A percentile compares a stretch with the other conserved stretches of the same genome.
Evolutionary conservation across 2,888 invertebrate species (phyloP).

Genomic region (Proisotoma minuta): DNA sequence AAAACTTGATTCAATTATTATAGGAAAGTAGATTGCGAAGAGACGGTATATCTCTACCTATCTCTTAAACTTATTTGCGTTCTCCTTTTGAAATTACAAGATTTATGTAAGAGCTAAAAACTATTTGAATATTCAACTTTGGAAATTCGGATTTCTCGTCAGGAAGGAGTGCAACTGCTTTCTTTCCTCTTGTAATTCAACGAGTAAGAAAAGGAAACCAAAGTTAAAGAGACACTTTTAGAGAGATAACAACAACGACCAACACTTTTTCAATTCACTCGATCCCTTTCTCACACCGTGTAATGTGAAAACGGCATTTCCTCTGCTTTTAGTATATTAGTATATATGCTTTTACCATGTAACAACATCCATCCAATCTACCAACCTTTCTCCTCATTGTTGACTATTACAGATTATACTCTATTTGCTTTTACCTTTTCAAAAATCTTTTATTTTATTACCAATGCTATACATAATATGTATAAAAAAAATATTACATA

Average conservation of each 20-base stretch:
- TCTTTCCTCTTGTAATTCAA: not conserved
- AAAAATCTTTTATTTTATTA: too few relatives aligned
- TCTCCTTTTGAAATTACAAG: not conserved
- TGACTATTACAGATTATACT: too few relatives aligned
- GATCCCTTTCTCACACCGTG: not conserved
- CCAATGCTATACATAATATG: too few relatives aligned
- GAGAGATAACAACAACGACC: slow-evolving; percentile 11
- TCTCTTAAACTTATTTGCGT: too few relatives aligned
- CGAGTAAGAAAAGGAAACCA: not conserved
- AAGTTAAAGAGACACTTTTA: slow-evolving; percentile 9
- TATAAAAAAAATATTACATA: too few relatives aligned
- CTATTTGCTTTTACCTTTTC: too few relatives aligned
- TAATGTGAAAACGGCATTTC: not conserved
- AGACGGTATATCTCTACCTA: too few relatives aligned
- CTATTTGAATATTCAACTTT: not conserved
- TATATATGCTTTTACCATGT: not conserved
- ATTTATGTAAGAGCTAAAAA: not conserved
- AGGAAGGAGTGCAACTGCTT: not conserved
- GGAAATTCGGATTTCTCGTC: not conserved
- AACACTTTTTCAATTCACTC: slow-evolving; percentile 17
- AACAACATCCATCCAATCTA: not conserved
- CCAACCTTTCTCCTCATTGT: slow-evolving; percentile 1
- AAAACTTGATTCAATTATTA: slow-evolving; percentile 4
- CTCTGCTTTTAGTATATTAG: slow-evolving; percentile 11
- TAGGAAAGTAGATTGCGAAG: not conserved